Base-by-base conservation (phyloP, 2,888 invertebrate species). In the Loripinus fragilis region DNA sequence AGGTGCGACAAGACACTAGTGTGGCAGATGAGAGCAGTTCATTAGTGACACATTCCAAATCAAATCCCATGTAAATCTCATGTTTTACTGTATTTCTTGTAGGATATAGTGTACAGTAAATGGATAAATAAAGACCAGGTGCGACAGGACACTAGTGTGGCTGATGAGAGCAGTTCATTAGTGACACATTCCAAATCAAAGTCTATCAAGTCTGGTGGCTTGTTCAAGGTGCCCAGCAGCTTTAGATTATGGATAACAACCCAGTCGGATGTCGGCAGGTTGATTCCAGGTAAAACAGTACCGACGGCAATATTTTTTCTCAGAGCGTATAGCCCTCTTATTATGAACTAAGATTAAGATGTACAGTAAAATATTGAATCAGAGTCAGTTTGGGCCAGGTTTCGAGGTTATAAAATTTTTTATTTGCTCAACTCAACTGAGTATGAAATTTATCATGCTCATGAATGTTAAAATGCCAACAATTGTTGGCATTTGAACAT, bases 201-300 rank as follows among this genome's bases (percentile, higher is more conserved):
- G 12, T 23, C 42, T 38, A 55, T 71, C 20, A 71, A 74, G 10
- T 41, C 73, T 0, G 64, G 76, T 3, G 69, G 73, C 8, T 70
- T 84, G 12, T 65, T 81, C 35, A 82, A 74, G 2, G 87, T 91
- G 10, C 79, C 88, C 64, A 78, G 84, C 23, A 88, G 85, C 73
- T 93, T 93, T 84, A 80, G 92, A 25, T 85, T 93, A n/a, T 93
- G 92, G 91, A 86, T 92, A 50, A 91, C 90, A 7, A 90, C 91
- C 15, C 84, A 86, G 65, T 86, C 90, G 20, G 90, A 90, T 52
- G 84, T 78, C 20, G 89, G 88, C 33, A 80, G 88, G 25, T 83
- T 90, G 20, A 86, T 92, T 64, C 93, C 92, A 86, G 92, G 93
- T 92, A 80, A n/a, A n/a, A n/a, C n/a, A n/a, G n/a, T n/a, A n/a